Evolutionary conservation across 2,797 vertebrate species (phyloP), one percentile per base, ranked within the genome.

Genomic region (Sebastes matsubarae): DNA sequence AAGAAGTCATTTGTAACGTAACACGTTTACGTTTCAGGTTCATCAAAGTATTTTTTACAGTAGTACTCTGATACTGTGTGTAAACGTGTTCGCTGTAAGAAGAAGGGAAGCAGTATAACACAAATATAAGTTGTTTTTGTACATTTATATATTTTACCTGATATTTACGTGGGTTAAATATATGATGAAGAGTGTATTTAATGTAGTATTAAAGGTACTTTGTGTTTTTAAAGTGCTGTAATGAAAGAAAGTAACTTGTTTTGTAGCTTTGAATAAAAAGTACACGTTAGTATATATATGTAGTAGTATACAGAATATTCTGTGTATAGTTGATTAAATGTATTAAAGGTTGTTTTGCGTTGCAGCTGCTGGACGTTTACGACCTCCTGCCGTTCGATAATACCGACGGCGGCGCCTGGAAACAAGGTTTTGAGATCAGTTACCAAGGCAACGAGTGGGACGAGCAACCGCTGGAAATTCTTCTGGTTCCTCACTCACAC

Each of bases 401-500:
- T 89, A 96, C 95, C 12, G 96, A 98, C 75, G 98, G 97, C 34
- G 97, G 98, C 1, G 96, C 96, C 79, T 99, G 98, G 98, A 99
- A 98, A 82, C 98, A 99, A 93, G 98, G 98, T 11, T 99, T 99
- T 71, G 96, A 97, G 52, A 98, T 99, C 82, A 90, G 88, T 5
- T 99, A 99, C 82, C 87, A 92, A 14, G 93, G 94, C 30, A 85
- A 97, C 32, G 97, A 98, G 68, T 98, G 97, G 97, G 96, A 97
- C 60, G 75, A 75, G 52, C 94, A 97, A 77, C 96, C 96, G 0
- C 96, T 99, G 81, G 97, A 98, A 65, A 93, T 99, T 64, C 97
- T 97, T 77, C 95, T 99, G 67, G 96, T 99, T 32, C 97, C 97
- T 73, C 98, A 99, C 75, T 99, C 98, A 1, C 98, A 99, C 92